Percentiles rank a stretch among this genome's conserved stretches.
These are phyloP conservation scores for Phortica magna DNA, from an alignment of 2,888 invertebrate species.

Conservation along the genomic window DNA sequence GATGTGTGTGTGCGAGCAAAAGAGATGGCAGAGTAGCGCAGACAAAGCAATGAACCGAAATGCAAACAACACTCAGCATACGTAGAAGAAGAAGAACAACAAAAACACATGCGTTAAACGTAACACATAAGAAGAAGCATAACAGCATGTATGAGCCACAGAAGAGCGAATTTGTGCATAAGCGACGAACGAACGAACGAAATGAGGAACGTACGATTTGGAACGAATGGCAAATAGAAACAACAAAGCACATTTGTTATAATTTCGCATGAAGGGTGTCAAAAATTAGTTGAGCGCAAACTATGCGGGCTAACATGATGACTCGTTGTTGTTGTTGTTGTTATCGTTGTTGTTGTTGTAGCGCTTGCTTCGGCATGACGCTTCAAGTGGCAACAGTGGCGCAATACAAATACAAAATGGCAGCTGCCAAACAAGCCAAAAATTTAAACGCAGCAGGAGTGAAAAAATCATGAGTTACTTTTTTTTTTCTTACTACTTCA, in stretches of 20 bases:
- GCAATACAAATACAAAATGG: constrained; percentile 22
- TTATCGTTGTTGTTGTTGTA: too few relatives aligned
- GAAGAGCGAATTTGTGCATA: too few relatives aligned
- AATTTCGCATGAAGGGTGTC: not conserved
- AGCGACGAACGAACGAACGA: not conserved
- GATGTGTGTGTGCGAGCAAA: not conserved
- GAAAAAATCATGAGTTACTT: not conserved
- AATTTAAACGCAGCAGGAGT: constrained; percentile 4
- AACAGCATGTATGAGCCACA: too few relatives aligned
- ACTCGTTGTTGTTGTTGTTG: too few relatives aligned
- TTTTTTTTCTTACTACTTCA: not conserved
- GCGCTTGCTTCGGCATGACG: not conserved
- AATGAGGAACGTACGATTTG: not conserved
- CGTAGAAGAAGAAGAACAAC: not conserved
- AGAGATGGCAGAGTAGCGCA: not conserved
- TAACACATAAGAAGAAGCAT: not conserved
- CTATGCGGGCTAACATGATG: constrained; percentile 8
- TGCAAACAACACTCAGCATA: not conserved
- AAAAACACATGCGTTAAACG: too few relatives aligned
- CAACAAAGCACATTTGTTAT: not conserved
- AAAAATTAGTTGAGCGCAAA: constrained; percentile 11
- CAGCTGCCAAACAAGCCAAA: constrained; percentile 15
- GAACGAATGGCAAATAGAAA: not conserved
- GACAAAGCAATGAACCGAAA: not conserved
- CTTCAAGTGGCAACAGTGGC: constrained; percentile 7